A percentile compares a stretch with the other conserved stretches of the same genome.
phyloP scores from a whole-genome alignment of 2,888 invertebrate genomes.

The Gryllus longicercus region DNA sequence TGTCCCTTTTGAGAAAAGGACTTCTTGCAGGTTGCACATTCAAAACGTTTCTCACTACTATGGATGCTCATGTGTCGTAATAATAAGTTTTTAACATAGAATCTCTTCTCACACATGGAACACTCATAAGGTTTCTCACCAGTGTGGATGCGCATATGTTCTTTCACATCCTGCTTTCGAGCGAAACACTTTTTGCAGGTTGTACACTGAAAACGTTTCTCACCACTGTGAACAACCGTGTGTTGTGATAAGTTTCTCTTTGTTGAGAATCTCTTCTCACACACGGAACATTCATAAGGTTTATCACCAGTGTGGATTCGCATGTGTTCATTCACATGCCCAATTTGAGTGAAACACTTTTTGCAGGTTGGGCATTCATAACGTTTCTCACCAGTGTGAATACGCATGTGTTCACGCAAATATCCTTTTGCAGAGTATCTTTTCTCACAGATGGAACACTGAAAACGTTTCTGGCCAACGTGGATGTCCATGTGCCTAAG shows the following conservation, averaged over 20 bases:
- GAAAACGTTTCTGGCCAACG: neutral
- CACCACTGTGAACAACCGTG: neutral
- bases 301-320: neutral
- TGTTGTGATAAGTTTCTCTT: neutral
- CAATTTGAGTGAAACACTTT: neutral
- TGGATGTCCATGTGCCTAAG: neutral
- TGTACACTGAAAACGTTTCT: neutral
- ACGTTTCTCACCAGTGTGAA: slow-evolving; percentile 18
- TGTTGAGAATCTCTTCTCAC: neutral
- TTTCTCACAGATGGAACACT: neutral
- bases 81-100: too few relatives aligned
- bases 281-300: neutral
- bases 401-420: neutral
- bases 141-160: too few relatives aligned
- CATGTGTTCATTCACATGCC: neutral
- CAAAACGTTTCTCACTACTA: too few relatives aligned
- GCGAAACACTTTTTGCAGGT: too few relatives aligned
- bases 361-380: neutral
- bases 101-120: too few relatives aligned
- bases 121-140: too few relatives aligned
- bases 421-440: neutral
- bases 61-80: too few relatives aligned
- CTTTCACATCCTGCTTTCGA: too few relatives aligned
- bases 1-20: too few relatives aligned
- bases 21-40: too few relatives aligned